Conservation (phyloP, 1,140 invertebrate species). For the Plodia interpunctella region DNA sequence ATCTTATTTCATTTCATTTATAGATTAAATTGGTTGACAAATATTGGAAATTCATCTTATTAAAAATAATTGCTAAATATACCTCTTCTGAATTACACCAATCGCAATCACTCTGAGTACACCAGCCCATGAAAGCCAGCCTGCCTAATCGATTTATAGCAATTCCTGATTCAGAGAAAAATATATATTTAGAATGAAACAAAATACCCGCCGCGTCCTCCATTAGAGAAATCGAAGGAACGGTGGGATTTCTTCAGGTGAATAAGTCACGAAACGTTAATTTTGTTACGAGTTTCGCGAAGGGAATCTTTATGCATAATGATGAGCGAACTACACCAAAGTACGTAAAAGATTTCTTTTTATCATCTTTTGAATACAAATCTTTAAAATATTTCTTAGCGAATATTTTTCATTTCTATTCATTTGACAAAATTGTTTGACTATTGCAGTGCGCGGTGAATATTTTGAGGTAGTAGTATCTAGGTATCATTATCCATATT, state of each 20-base stretch:
- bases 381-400: background rate
- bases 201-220: slow-evolving; percentile 31
- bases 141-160: slow-evolving; percentile 61
- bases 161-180: slow-evolving; percentile 38
- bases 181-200: slow-evolving; percentile 45
- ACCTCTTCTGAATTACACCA: slow-evolving; percentile 15
- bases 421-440: no score
- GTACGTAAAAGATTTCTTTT: slow-evolving; percentile 4
- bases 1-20: no score
- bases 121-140: slow-evolving; percentile 47
- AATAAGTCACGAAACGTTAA: slow-evolving; percentile 14
- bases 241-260: slow-evolving; percentile 12
- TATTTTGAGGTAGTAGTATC: no score
- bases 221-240: slow-evolving; percentile 26
- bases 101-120: slow-evolving; percentile 44
- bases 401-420: background rate
- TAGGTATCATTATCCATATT: no score
- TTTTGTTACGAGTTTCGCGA: slow-evolving; percentile 9
- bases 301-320: slow-evolving; percentile 13
- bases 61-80: no score
- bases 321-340: slow-evolving; percentile 3
- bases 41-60: no score
- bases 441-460: no score
- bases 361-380: slow-evolving; percentile 4
- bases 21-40: no score